A percentile compares a stretch with the other conserved stretches of the same genome.
phyloP scores from a whole-genome alignment of 2,113 vertebrate genomes.

The Ptilorrhoa leucosticta region DNA sequence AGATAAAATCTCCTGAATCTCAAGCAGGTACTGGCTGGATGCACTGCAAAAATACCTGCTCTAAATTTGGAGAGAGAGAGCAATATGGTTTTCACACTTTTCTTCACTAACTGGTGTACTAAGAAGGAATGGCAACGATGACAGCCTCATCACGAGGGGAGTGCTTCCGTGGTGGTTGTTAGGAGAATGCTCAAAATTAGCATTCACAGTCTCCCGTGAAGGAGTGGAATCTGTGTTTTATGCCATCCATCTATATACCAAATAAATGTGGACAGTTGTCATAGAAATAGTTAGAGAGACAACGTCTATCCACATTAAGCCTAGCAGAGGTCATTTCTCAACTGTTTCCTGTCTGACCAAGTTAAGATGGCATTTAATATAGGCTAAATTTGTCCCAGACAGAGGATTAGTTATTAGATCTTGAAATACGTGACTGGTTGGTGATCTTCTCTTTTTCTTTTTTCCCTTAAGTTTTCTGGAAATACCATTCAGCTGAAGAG shows the following conservation, averaged over 20 bases:
- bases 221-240: neutral
- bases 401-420: neutral
- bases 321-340: neutral
- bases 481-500: neutral
- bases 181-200: neutral
- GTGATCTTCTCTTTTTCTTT: neutral
- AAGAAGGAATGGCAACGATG: neutral
- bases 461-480: neutral
- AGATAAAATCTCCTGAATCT: neutral
- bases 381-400: neutral
- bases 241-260: neutral
- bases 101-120: neutral
- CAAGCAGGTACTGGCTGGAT: neutral
- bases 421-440: neutral
- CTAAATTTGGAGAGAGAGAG: neutral
- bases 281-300: neutral
- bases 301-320: neutral
- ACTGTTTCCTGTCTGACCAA: neutral
- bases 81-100: neutral
- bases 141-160: neutral
- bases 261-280: neutral
- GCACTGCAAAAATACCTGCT: neutral
- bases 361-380: neutral
- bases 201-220: neutral
- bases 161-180: neutral